Evolutionary conservation across 2,888 invertebrate genomes (phyloP), one percentile per base, ranked within the genome.

Genomic region (Cotesia congregata): DNA sequence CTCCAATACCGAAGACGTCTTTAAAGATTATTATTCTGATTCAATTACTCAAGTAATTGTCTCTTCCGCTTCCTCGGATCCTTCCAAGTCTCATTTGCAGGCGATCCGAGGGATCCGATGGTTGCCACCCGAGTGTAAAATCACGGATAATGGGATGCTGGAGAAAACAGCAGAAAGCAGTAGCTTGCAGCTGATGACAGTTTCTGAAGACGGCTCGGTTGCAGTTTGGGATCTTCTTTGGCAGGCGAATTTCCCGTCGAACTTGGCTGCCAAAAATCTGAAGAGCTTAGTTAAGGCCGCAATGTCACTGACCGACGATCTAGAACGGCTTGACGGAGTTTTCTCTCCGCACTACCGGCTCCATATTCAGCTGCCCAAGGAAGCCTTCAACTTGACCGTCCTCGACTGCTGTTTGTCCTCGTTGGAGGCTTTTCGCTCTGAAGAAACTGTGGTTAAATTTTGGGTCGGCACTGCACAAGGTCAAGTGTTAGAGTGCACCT

Each of bases 401-500:
- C 76, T 85, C 15, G 80, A 80, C 6, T 64, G 86, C 6, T 82
- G 82, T 61, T 74, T 84, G 0, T 78, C 85, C 0, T 78, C 81
- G 5, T 15, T 72, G 1, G 75, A 75, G 15, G 12, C 17, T 15
- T 50, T 62, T 15, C 20, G 72, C 17, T 20, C 72, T 0, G 78
- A 80, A 2, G 73, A 81, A 5, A 65, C 74, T 40, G 15, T 40
- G 9, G 81, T 76, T 15, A 80, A 82, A 69, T 74, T 89, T 12
- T 84, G 85, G 83, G 76, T 83, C 6, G 87, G 88, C 1, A 85
- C 86, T 1, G 77, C 79, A 6, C 82, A 84, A 61, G 90, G 90
- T 1, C 86, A 88, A 71, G 79, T 90, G 15, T 30, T 86, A 0
- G 80, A 90, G 81, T 88, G 91, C 68, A 87, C 90, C 0, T 95